Evolutionary conservation across 2,113 vertebrate species (phyloP), one percentile per base, ranked within the genome.

Genomic region (Poeciliopsis retropinna): DNA sequence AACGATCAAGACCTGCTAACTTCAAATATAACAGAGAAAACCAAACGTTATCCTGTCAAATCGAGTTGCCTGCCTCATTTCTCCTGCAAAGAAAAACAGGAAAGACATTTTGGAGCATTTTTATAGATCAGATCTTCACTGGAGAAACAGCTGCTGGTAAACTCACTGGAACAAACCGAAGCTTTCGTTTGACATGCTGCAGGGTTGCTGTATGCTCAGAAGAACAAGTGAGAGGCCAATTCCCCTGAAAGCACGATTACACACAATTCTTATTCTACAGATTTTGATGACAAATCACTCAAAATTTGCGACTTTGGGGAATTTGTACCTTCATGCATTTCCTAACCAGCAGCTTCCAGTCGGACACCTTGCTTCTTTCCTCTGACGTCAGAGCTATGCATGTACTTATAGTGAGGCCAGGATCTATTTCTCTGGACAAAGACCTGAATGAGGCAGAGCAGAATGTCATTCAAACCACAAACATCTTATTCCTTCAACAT

Each of bases 121-220:
- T 34, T 11, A 54, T 13, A 32, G 10, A 37, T 62, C 27, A 27
- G 7, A 67, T 60, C 0, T 9, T 2, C 61, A 15, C 17, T 64
- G 29, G 17, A 57, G 3, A 37, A 31, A 68, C 8, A 27, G 17
- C 65, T 34, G 13, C 22, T 54, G 47, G 47, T 11, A 10, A 1
- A 27, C 2, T 41, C 34, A 39, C 7, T 2, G 70, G 39, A 47
- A 89, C 54, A 83, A 94, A 94, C 76, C 92, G 83, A 15, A 94
- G 91, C 79, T 81, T 92, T 75, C 90, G 90, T 85, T 91, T 94
- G 22, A 91, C 82, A 4, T 2, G 19, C 11, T 74, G 72, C 69
- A 85, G 0, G 25, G 22, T 5, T 64, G 65, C 76, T 2, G 70
- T 61, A 10, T 67, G 71, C 29, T 62, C 13, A 41, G 31, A 28